These are phyloP conservation scores for Phortica okadai DNA, from an alignment of 2,888 invertebrate genomes.

Conservation along the genomic window DNA sequence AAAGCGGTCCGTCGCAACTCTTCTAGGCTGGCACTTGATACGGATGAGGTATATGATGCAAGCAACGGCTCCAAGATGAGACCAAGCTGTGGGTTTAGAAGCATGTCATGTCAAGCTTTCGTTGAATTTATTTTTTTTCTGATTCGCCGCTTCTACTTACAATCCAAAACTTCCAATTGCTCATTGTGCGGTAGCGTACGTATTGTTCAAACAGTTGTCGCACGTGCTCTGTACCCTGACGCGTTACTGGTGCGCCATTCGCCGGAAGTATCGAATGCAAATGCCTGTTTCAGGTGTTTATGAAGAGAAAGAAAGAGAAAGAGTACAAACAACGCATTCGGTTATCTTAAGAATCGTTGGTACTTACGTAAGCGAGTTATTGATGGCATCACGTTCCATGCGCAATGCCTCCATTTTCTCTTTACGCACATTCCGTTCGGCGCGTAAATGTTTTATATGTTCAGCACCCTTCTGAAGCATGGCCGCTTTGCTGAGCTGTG, in stretches of 20 bases:
- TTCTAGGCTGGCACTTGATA: constrained; percentile 92
- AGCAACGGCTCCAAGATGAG: constrained; percentile 92
- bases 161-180: constrained; percentile 99
- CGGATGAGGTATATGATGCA: constrained; percentile 93
- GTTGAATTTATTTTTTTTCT: neutral
- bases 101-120: constrained; percentile 36
- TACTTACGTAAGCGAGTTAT: constrained; percentile 90
- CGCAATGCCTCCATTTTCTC: constrained; percentile 92
- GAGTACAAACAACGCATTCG: neutral
- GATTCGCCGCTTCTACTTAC: constrained; percentile 78
- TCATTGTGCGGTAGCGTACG: constrained; percentile 88
- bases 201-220: constrained; percentile 96
- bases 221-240: constrained; percentile 92
- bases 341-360: neutral
- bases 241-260: constrained; percentile 94
- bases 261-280: constrained; percentile 96
- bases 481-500: constrained; percentile 92
- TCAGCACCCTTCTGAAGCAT: constrained; percentile 98
- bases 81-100: constrained; percentile 84
- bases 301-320: neutral
- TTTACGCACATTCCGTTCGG: constrained; percentile 89
- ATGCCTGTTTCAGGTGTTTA: constrained; percentile 80
- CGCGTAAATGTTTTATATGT: constrained; percentile 91
- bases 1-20: constrained; percentile 94
- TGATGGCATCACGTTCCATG: constrained; percentile 93